Conservation (phyloP, 2,888 invertebrate species). For the Xanthostigma xanthostigma region DNA sequence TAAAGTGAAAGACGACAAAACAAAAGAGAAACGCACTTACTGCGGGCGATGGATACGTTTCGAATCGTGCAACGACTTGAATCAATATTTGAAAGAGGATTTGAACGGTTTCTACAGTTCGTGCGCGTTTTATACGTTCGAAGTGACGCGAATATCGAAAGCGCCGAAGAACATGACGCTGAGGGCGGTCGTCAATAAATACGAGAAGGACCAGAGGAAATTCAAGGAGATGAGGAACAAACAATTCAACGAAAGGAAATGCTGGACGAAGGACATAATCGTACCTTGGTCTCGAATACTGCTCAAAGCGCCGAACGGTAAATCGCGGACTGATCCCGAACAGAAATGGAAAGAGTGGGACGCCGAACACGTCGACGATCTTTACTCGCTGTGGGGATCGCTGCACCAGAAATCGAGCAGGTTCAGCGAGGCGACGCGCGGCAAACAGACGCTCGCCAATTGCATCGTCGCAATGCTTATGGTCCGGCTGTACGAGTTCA, state of each 20-base stretch:
- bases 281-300: slow-evolving; percentile 24
- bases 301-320: slow-evolving; percentile 17
- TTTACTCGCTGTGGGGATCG: slow-evolving; percentile 53
- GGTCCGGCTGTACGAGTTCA: slow-evolving; percentile 39
- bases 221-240: slow-evolving; percentile 27
- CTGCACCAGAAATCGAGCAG: slow-evolving; percentile 42
- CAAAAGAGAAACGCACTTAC: slow-evolving; percentile 10
- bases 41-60: slow-evolving; percentile 35
- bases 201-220: slow-evolving; percentile 28
- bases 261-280: slow-evolving; percentile 24
- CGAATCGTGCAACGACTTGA: slow-evolving; percentile 25
- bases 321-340: slow-evolving; percentile 16
- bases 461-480: slow-evolving; percentile 39
- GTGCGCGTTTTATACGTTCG: slow-evolving; percentile 39
- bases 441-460: slow-evolving; percentile 47
- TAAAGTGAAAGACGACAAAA: slow-evolving; percentile 18
- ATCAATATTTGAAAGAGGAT: slow-evolving; percentile 24
- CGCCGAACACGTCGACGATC: slow-evolving; percentile 48
- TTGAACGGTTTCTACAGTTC: slow-evolving; percentile 22
- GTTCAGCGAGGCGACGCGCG: slow-evolving; percentile 38
- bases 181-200: slow-evolving; percentile 32
- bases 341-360: slow-evolving; percentile 49
- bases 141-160: slow-evolving; percentile 36
- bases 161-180: slow-evolving; percentile 34
- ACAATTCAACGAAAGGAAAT: slow-evolving; percentile 25